phyloP scores from a whole-genome alignment of 2,888 invertebrate species.

The Eupithecia pulchellata region DNA sequence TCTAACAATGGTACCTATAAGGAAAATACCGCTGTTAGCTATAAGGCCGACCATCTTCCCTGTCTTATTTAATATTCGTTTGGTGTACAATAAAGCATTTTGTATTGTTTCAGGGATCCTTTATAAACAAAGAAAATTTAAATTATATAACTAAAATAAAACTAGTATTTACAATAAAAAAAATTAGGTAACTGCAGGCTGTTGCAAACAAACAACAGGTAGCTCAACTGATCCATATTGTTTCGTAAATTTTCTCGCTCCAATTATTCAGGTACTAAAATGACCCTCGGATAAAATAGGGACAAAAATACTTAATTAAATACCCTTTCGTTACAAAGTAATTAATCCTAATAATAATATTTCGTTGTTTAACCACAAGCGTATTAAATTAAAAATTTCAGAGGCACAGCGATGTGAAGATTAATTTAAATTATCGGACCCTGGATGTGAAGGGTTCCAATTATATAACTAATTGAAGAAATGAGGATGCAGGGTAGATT shows the following conservation, averaged over 20 bases:
- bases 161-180: too few species aligned
- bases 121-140: too few species aligned
- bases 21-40: too few species aligned
- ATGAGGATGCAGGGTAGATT: not conserved
- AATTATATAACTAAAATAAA: too few species aligned
- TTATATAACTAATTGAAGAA: not conserved
- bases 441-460: constrained; percentile 3
- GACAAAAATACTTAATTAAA: constrained; percentile 13
- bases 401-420: constrained; percentile 10
- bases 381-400: constrained; percentile 19
- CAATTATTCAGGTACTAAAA: not conserved
- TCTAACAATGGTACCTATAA: too few species aligned
- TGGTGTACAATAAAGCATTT: too few species aligned
- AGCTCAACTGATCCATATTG: too few species aligned
- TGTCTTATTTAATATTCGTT: too few species aligned
- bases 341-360: constrained; percentile 35
- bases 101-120: too few species aligned
- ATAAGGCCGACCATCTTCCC: too few species aligned
- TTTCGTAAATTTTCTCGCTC: not conserved
- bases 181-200: too few species aligned
- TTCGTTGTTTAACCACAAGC: constrained; percentile 21
- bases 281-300: not conserved
- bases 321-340: constrained; percentile 9
- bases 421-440: constrained; percentile 9
- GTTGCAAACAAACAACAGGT: too few species aligned